phyloP scores from a whole-genome alignment of 2,888 invertebrate species.

The Bombylius discolor region DNA sequence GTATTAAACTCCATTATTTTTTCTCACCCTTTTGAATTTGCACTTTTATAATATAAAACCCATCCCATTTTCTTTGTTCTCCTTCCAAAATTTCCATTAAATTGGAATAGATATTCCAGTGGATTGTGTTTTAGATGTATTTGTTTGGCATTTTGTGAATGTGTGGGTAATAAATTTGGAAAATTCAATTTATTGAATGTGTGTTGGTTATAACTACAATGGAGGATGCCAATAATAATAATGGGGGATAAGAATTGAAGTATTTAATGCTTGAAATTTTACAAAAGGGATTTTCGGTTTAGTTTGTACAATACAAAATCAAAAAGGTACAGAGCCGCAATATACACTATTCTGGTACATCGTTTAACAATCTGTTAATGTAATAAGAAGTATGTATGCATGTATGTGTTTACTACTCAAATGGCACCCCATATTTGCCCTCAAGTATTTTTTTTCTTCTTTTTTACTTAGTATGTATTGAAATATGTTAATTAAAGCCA shows the following conservation, averaged over 20 bases:
- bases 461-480: no score
- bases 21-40: no score
- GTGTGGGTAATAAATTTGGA: background rate
- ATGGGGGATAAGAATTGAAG: constrained; percentile 9
- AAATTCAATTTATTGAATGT: background rate
- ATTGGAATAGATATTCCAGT: constrained; percentile 20
- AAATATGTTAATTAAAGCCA: no score
- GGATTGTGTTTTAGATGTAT: constrained; percentile 14
- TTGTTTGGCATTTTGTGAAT: background rate
- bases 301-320: background rate
- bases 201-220: constrained; percentile 22
- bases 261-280: background rate
- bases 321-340: no score
- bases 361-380: no score
- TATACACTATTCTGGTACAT: no score
- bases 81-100: constrained; percentile 10
- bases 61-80: background rate
- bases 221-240: constrained; percentile 32
- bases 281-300: background rate
- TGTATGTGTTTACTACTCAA: no score
- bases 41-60: no score
- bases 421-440: no score
- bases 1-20: no score
- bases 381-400: no score
- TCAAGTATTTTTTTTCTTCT: no score